Conservation (phyloP, 2,113 vertebrate species). For the Poeciliopsis occidentalis region DNA sequence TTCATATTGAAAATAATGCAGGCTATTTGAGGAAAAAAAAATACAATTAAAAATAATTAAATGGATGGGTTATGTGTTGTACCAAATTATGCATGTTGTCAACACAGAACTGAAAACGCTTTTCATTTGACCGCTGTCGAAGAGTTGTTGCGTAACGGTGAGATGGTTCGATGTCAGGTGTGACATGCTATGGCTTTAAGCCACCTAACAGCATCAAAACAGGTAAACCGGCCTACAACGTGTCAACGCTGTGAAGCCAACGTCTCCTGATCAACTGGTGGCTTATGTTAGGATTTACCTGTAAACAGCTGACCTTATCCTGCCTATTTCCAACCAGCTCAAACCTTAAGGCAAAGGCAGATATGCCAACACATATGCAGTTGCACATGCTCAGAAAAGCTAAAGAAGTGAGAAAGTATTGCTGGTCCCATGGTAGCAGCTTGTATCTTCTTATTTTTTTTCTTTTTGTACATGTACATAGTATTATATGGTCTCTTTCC, state of each 20-base stretch:
- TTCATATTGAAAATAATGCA: conserved; percentile 60
- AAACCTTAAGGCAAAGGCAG: conserved; percentile 25
- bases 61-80: neutral
- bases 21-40: conserved; percentile 37
- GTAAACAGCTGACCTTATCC: conserved; percentile 60
- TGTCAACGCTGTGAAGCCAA: conserved; percentile 43
- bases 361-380: conserved; percentile 14
- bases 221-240: conserved; percentile 26
- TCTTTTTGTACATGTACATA: conserved; percentile 53
- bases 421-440: conserved; percentile 11
- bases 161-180: conserved; percentile 23
- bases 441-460: conserved; percentile 23
- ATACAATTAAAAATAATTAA: neutral
- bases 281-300: conserved; percentile 71
- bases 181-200: conserved; percentile 13
- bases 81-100: conserved; percentile 1
- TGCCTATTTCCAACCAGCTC: conserved; percentile 59
- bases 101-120: neutral
- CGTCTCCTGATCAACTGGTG: conserved; percentile 51
- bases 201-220: conserved; percentile 22
- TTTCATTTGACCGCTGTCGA: conserved; percentile 1
- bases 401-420: conserved; percentile 13
- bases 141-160: conserved; percentile 11
- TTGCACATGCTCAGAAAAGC: conserved; percentile 3
- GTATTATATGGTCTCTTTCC: conserved; percentile 3